Percentiles rank a stretch among this genome's conserved stretches.
Conservation (phyloP, 64 coral and sea anemone genomes). For the Montipora foliosa region DNA sequence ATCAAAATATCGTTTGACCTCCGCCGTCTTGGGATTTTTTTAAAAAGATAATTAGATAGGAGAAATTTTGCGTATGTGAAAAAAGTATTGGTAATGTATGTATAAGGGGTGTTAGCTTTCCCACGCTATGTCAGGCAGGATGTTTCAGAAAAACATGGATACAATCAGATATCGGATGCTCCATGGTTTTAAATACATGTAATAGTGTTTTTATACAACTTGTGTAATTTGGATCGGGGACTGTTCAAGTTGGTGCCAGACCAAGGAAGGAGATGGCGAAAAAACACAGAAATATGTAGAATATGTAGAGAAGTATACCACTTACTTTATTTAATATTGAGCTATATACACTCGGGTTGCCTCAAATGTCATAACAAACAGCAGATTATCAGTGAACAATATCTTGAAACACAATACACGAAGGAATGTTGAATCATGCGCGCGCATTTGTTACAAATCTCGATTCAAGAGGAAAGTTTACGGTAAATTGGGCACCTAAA, state of each 20-base stretch:
- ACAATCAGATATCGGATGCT: background rate
- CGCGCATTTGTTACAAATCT: constrained; percentile 39
- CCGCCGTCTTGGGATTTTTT: too few relatives aligned
- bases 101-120: background rate
- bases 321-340: background rate
- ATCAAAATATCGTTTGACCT: too few relatives aligned
- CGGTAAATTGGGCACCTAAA: background rate
- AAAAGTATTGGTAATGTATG: background rate
- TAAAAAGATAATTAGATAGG: too few relatives aligned
- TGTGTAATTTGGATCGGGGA: too few relatives aligned
- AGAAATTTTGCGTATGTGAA: background rate
- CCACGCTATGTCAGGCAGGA: constrained; percentile 3
- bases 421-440: constrained; percentile 75
- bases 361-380: constrained; percentile 25
- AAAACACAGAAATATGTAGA: background rate
- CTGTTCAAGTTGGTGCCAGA: too few relatives aligned
- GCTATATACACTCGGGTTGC: background rate
- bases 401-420: constrained; percentile 14
- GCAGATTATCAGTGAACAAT: background rate
- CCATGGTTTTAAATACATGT: too few relatives aligned
- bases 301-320: background rate
- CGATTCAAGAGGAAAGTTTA: background rate
- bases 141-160: background rate
- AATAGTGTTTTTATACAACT: too few relatives aligned
- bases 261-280: too few relatives aligned